Evolutionary conservation across 1,140 invertebrate species (phyloP), one percentile per base, ranked within the genome.

Genomic region (Zaprionus nigranus): DNA sequence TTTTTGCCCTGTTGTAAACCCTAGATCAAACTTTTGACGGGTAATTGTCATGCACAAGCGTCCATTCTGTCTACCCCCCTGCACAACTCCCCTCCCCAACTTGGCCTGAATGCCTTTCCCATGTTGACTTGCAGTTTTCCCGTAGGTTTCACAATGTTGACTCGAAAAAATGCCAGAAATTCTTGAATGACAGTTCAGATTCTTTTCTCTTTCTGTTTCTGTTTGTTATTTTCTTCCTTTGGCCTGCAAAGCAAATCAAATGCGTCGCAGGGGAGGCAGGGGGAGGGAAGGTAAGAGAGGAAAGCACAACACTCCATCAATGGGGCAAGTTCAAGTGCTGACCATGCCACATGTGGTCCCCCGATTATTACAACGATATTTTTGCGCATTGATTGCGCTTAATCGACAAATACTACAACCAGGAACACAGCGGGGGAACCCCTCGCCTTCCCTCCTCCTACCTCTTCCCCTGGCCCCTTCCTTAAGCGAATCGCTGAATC

Each of bases 51-150:
- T 85, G 72, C 77, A 80, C 69, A 71, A 75, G 43, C 64, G 51
- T 60, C 46, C 56, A 67, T 68, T 67, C 57, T 34, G 26, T 28
- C 36, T 38, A 54, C 22, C 28, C 49, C 7, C 6, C 46, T 79
- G 65, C 53, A 56, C 40, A 30, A 51, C 38, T 20, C n/a, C n/a
- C 36, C 69, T 59, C 26, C 58, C 43, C 57, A 40, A 20, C 51
- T 70, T 66, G 6, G 34, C 26, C 60, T 22, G 13, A 59, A 63
- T 67, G 66, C 67, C 69, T 77, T 79, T 77, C 78, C 69, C 69
- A 77, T 68, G 80, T 84, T 87, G 84, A 87, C 84, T 87, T 87
- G 84, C 84, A 88, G 83, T 87, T 87, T 87, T 75, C 46, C 61
- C 49, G 72, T 67, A 30, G 53, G 49, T 70, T 74, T 70, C 66